Evolutionary conservation across 2,888 invertebrate species (phyloP), one percentile per base, ranked within the genome.

Genomic region (Gibbula magus): DNA sequence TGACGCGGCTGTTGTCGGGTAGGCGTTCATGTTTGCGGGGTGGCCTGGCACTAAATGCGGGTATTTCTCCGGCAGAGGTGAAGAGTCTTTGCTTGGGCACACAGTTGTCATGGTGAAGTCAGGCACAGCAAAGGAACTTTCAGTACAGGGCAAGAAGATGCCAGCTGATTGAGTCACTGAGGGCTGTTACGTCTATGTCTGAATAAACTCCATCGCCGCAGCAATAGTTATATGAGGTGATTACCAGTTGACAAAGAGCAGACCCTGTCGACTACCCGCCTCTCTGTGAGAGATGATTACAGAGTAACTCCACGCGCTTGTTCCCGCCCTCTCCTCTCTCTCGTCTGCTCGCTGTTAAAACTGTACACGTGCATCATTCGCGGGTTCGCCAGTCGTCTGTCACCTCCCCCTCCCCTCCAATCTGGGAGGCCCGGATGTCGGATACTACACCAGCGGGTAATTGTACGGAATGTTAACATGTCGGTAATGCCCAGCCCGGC

Each of bases 391-490:
- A 51, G 74, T 74, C 74, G 39, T 51, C 51, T 74, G 74, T 74
- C 74, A 74, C 25, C 18, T 25, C 74, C n/a, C 51, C 39, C 74
- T 22, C 51, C 45, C 25, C 74, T 25, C 51, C 25, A 20, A 51
- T 51, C 25, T 20, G 45, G 45, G 74, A 74, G 51, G 74, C 51
- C 74, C 25, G 61, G 61, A 74, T 74, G 74, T 25, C 51, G 51
- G 51, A 22, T 51, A 10, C 25, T 51, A 25, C 35, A 51, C 74
- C 51, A 51, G 45, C 20, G 22, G 74, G 51, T 76, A 76, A 76
- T 76, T 76, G 51, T 32, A 29, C 20, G 51, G 75, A 76, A 76
- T 76, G 75, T 76, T 76, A 76, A 76, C 52, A 76, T 56, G 75
- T 32, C 75, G 29, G 75, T 53, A 32, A 54, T 56, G 75, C 75